Base-by-base conservation (phyloP, 2,113 vertebrate genomes). In the Nestor notabilis region DNA sequence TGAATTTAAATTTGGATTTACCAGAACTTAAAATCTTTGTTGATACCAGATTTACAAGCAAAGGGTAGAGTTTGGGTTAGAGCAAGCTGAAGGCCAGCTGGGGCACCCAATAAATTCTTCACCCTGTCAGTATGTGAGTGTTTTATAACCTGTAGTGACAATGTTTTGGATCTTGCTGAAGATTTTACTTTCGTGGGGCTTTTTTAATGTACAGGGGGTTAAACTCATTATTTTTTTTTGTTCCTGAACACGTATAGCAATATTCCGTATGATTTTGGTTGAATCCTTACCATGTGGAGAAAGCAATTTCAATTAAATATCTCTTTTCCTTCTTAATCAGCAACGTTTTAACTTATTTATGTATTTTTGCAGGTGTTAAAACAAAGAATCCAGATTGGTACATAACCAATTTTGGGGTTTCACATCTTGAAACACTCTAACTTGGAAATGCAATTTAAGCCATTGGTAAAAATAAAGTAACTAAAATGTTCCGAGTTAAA, bases 311-410 rank as follows among this genome's bases (percentile, higher is more conserved):
- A 58, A 58, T 58, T 15, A 35, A 23, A 58, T 35, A 35, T 24
- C 33, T 23, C 56, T 58, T 58, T n/a, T 35, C n/a, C 13, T 58
- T 58, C 21, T 35, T 58, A 15, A 35, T 58, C 56, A 58, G 56
- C 9, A 15, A 24, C 35, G 21, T 35, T 35, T n/a, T 58, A 58
- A 58, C 35, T 35, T 35, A 35, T 35, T 35, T 58, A 15, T 16
- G 13, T 55, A 13, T 68, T 90, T 93, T 97, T 97, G 33, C 96
- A 99, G 99, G 99, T 97, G 96, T 98, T 84, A 97, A 96, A 95
- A 98, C 99, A 89, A 98, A 96, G 53, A 98, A 97, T 90, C 99
- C 99, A 8, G 91, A 97, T 28, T 99, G 99, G 99, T 99, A 99
- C 97, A 98, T 97, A 15, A 93, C 98, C 60, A 98, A 52, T n/a